Conservation (phyloP, 1,140 invertebrate genomes). For the Zaprionus taronus region DNA sequence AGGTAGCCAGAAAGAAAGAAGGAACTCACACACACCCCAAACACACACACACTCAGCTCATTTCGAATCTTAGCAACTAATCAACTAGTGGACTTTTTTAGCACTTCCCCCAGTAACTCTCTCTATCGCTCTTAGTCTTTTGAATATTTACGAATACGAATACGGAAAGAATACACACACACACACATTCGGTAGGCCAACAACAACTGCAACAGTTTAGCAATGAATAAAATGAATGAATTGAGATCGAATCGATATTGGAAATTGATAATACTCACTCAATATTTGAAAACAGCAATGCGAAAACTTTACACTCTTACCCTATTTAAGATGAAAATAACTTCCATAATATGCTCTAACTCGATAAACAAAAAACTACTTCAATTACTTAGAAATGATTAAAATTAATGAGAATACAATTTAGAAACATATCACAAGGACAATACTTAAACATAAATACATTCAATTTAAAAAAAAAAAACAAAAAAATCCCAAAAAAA, state of each 20-base stretch:
- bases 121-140: constrained; percentile 73
- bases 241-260: constrained; percentile 25
- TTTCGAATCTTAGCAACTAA: constrained; percentile 79
- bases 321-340: constrained; percentile 74
- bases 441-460: constrained; percentile 83
- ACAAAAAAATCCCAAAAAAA: constrained; percentile 26
- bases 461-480: constrained; percentile 64
- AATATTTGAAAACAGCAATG: constrained; percentile 67
- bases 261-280: constrained; percentile 50
- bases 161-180: constrained; percentile 13
- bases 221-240: constrained; percentile 22
- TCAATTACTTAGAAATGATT: constrained; percentile 83
- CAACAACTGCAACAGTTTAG: constrained; percentile 36
- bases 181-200: constrained; percentile 34
- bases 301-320: constrained; percentile 77
- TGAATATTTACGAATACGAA: constrained; percentile 58
- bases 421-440: constrained; percentile 84
- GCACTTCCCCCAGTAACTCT: constrained; percentile 65
- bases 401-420: constrained; percentile 81
- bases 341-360: constrained; percentile 82
- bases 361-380: constrained; percentile 79
- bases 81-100: constrained; percentile 79
- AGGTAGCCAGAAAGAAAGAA: constrained; percentile 9
- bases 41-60: constrained; percentile 45
- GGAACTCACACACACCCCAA: not conserved